These are phyloP conservation scores for Psilopsiagon aymara DNA, from an alignment of 2,113 vertebrate species.

Conservation along the genomic window DNA sequence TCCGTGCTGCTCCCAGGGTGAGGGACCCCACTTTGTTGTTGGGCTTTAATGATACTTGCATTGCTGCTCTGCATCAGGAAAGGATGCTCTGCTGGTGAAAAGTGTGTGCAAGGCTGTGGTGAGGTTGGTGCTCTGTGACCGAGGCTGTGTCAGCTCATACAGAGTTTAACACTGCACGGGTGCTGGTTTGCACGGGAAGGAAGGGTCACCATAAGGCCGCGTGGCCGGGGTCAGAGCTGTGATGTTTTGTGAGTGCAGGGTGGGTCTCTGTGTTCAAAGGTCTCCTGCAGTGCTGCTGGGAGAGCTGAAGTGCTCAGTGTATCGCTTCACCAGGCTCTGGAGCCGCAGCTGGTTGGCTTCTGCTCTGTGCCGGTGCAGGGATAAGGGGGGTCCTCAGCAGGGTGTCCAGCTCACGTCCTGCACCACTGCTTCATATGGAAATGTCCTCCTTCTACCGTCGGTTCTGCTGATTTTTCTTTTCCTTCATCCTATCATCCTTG, in stretches of 20 bases:
- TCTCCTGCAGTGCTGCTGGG: neutral
- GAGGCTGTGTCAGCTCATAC: fast-evolving
- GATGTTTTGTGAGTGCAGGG: neutral
- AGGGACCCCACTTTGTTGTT: neutral
- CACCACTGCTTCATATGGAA: neutral
- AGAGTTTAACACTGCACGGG: neutral
- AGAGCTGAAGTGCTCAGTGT: neutral
- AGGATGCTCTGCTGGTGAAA: neutral
- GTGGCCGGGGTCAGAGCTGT: neutral
- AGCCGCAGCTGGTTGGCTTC: neutral
- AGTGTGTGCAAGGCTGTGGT: neutral
- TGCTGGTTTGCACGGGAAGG: neutral
- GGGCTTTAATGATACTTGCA: neutral
- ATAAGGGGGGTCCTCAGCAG: too few species aligned
- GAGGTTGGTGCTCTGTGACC: neutral
- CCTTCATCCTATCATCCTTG: neutral
- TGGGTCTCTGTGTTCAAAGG: neutral
- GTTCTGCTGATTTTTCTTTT: neutral
- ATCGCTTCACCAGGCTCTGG: neutral
- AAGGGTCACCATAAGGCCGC: neutral
- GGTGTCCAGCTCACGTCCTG: neutral
- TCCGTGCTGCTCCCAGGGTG: neutral
- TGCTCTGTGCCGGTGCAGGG: neutral
- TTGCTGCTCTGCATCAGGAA: constrained; percentile 16
- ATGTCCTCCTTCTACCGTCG: too few species aligned